Evolutionary conservation across 2,888 invertebrate genomes (phyloP), one percentile per base, ranked within the genome.

Genomic region (Torymus texanus): DNA sequence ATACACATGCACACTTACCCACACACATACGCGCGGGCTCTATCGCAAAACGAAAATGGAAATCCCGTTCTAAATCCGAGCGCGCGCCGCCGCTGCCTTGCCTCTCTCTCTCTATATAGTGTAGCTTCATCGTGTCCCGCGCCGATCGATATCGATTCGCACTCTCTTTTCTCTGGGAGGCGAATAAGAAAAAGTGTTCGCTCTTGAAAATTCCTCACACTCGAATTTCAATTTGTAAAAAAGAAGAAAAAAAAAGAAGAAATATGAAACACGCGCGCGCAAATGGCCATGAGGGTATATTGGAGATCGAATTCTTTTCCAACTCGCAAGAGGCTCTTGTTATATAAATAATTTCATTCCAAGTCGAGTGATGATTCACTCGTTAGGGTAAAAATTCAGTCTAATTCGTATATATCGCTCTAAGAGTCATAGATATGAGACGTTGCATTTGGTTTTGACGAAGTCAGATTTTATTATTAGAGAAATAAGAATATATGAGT

Each of bases 141-240:
- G 53, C 13, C 24, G 16, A 55, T 67, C 55, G 50, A 11, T 16
- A 24, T 18, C 55, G 53, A 67, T 67, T 67, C 24, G 41, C 11
- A 11, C 55, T n/a, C 51, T 66, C 41, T 41, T 41, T 41, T 41
- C 41, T 41, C 41, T 41, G 41, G 41, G 41, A 41, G 41, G 21
- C 56, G 58, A 58, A 58, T 29, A 70, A 70, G 58, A 70, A 58
- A 70, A 55, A 70, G 16, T 70, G 68, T 70, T 70, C 16, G n/a
- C 18, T 58, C 58, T 58, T 16, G 2, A 29, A 68, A 58, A 29
- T 68, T 68, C 11, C 41, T 41, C 41, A 41, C 41, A 18, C 16
- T 51, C 10, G 53, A 56, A 55, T 68, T 68, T 58, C 58, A 29
- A 58, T 41, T 58, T 58, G 11, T 63, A 58, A 41, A 16, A 5